Percentiles rank a stretch among this genome's conserved stretches.
These are phyloP conservation scores for Tetragonisca angustula DNA, from an alignment of 2,888 invertebrate species.

Conservation along the genomic window DNA sequence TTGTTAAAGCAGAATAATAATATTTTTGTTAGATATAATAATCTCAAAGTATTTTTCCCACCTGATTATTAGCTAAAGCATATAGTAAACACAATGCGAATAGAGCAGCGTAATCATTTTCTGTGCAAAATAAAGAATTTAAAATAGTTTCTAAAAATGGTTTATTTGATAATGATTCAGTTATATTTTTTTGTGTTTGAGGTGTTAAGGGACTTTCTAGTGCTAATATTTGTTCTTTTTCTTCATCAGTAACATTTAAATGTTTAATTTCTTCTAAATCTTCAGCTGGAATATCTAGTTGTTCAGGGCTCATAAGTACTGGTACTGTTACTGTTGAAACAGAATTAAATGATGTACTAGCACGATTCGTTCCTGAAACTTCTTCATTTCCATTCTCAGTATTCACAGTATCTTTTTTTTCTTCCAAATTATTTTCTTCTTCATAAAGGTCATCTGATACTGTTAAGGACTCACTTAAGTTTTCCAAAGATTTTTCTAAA, in stretches of 20 bases:
- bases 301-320: constrained; percentile 44
- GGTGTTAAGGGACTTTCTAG: constrained; percentile 75
- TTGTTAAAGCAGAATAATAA: constrained; percentile 2
- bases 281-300: constrained; percentile 53
- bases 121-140: constrained; percentile 93
- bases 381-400: constrained; percentile 38
- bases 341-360: constrained; percentile 67
- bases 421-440: constrained; percentile 39
- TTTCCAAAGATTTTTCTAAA: constrained; percentile 91
- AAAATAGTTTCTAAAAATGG: constrained; percentile 96
- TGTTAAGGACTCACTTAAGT: constrained; percentile 74
- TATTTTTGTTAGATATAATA: background rate
- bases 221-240: constrained; percentile 89
- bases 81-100: constrained; percentile 96
- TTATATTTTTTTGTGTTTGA: constrained; percentile 65
- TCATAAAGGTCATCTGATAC: constrained; percentile 57
- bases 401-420: constrained; percentile 17
- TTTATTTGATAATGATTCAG: constrained; percentile 86
- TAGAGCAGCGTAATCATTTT: constrained; percentile 97
- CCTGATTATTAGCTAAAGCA: constrained; percentile 97
- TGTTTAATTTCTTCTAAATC: constrained; percentile 81
- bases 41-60: constrained; percentile 81
- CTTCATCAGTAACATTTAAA: constrained; percentile 96
- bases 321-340: constrained; percentile 37
- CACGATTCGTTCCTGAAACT: constrained; percentile 48